These are phyloP conservation scores for Nycticorax nycticorax DNA, from an alignment of 2,113 vertebrate genomes.

Conservation along the genomic window DNA sequence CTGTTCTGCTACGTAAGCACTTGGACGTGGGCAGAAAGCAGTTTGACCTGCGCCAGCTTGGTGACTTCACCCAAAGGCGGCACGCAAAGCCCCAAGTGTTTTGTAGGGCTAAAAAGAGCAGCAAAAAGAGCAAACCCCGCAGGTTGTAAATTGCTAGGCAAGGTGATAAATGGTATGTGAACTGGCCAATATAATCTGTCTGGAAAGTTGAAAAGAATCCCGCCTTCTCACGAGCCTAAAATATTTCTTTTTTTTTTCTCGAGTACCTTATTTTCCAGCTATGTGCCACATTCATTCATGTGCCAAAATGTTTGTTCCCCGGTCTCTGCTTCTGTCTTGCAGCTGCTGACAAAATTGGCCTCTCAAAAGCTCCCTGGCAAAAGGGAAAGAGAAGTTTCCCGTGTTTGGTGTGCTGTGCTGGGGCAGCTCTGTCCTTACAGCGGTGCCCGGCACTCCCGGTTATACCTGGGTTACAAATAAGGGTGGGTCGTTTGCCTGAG, in stretches of 20 bases:
- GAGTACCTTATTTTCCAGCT: background rate
- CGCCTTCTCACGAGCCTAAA: background rate
- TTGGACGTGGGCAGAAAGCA: background rate
- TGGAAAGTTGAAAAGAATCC: constrained; percentile 16
- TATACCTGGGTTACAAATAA: background rate
- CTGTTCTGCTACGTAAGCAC: background rate
- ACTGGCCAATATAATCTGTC: background rate
- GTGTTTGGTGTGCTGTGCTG: rapidly evolving
- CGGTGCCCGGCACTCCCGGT: rapidly evolving
- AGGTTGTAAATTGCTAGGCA: constrained; percentile 5
- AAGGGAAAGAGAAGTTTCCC: background rate
- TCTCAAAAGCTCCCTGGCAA: background rate
- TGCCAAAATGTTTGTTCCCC: background rate
- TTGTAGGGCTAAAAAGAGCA: background rate
- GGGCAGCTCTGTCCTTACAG: background rate
- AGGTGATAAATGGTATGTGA: background rate
- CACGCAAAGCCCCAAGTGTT: background rate
- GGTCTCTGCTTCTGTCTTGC: background rate
- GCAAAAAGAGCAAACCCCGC: background rate
- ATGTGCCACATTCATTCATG: background rate
- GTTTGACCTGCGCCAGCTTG: background rate
- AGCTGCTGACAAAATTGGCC: background rate
- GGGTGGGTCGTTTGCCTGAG: background rate
- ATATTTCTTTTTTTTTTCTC: background rate
- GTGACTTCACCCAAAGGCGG: background rate